A percentile compares a stretch with the other conserved stretches of the same genome.
phyloP scores from a whole-genome alignment of 2,113 vertebrate genomes.

The Melanotaenia duboulayi region DNA sequence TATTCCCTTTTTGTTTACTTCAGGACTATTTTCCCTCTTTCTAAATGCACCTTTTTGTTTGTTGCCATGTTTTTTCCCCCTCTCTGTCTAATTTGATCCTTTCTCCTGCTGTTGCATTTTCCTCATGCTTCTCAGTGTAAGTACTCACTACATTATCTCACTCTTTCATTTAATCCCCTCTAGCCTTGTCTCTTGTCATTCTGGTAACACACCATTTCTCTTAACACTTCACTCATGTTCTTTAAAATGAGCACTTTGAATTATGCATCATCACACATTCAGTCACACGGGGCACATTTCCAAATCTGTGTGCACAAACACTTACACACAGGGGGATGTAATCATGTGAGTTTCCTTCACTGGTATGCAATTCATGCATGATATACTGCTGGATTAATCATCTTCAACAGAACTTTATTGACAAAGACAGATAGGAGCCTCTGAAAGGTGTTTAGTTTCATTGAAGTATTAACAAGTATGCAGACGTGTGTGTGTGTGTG shows the following conservation, averaged over 20 bases:
- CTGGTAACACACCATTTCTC: neutral
- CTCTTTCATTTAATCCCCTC: constrained; percentile 13
- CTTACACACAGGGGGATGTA: constrained; percentile 53
- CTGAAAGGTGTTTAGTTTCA: constrained; percentile 70
- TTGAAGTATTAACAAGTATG: constrained; percentile 51
- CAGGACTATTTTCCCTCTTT: constrained; percentile 17
- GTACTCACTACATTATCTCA: constrained; percentile 13
- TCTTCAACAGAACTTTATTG: constrained; percentile 75
- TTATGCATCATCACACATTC: constrained; percentile 18
- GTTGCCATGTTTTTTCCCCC: neutral
- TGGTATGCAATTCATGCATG: constrained; percentile 66
- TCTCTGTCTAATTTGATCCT: constrained; percentile 19
- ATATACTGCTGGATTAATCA: constrained; percentile 66
- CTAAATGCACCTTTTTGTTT: constrained; percentile 1
- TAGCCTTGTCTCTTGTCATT: constrained; percentile 19
- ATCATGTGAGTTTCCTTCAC: constrained; percentile 72
- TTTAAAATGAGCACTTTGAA: constrained; percentile 7
- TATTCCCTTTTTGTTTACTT: constrained; percentile 19
- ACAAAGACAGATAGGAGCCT: constrained; percentile 70
- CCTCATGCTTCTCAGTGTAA: constrained; percentile 20
- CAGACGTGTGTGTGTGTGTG: constrained; percentile 12
- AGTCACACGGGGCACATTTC: constrained; percentile 7
- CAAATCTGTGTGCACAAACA: constrained; percentile 22
- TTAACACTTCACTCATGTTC: constrained; percentile 10
- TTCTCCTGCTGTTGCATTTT: neutral